Evolutionary conservation across 2,888 invertebrate species (phyloP).

Genomic region (Drosophila cognata): DNA sequence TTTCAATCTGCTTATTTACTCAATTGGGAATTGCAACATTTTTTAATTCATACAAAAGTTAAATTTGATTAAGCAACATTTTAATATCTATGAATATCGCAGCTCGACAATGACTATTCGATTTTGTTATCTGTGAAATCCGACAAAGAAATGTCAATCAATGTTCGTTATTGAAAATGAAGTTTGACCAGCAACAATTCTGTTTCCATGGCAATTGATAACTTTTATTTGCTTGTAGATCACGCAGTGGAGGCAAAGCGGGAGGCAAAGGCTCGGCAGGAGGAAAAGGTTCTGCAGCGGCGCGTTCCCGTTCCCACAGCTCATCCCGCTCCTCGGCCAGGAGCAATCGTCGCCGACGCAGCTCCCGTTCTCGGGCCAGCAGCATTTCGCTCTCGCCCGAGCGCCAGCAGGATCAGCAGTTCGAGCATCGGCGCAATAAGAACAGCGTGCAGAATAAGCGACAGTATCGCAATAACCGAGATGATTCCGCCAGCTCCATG

Average conservation of each 20-base stretch:
- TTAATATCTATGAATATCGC: neutral
- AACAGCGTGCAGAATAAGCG: constrained; percentile 94
- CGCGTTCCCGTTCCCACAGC: constrained; percentile 66
- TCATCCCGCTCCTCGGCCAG: constrained; percentile 79
- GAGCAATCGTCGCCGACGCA: constrained; percentile 84
- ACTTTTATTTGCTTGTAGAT: constrained; percentile 53
- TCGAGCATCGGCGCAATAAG: constrained; percentile 91
- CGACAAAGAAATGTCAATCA: neutral
- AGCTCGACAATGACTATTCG: neutral
- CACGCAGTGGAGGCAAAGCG: constrained; percentile 66
- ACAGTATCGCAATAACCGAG: constrained; percentile 93
- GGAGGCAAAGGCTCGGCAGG: constrained; percentile 37
- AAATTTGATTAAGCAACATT: neutral
- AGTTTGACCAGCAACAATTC: neutral
- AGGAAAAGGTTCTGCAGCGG: constrained; percentile 62
- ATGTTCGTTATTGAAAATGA: neutral
- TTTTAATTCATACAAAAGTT: neutral
- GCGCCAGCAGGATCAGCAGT: constrained; percentile 86
- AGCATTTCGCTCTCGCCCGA: constrained; percentile 83
- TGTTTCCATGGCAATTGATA: neutral
- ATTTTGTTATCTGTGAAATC: neutral
- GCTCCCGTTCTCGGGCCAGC: constrained; percentile 83
- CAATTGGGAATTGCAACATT: neutral
- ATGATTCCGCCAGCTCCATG: constrained; percentile 88
- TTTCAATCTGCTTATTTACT: neutral